Conservation (phyloP, 2,113 vertebrate genomes). For the Ceyx cyanopectus region DNA sequence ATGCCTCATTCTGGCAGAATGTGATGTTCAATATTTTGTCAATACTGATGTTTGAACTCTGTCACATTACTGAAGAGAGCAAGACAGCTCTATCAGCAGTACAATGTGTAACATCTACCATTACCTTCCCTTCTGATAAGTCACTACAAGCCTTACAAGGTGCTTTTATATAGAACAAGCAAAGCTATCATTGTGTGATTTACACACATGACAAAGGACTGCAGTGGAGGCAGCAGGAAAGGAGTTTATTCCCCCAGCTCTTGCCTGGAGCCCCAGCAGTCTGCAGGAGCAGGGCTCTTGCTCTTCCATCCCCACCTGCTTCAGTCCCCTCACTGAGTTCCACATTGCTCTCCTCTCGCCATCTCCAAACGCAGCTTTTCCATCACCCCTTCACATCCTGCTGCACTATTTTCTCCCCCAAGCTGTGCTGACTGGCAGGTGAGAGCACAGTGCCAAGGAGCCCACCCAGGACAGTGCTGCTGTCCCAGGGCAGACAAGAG, state of each 20-base stretch:
- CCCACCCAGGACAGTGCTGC: background rate
- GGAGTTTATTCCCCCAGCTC: background rate
- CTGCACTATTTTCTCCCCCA: background rate
- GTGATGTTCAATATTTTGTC: background rate
- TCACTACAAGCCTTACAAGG: background rate
- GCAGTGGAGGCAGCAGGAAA: background rate
- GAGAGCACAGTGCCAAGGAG: background rate
- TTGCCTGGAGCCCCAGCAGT: background rate
- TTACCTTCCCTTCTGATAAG: background rate
- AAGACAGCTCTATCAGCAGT: background rate
- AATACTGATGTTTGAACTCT: background rate
- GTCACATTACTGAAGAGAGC: background rate
- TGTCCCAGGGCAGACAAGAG: background rate
- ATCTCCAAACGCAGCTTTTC: background rate
- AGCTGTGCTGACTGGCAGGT: background rate
- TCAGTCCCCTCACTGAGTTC: background rate
- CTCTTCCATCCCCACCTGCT: accelerated
- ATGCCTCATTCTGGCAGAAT: background rate
- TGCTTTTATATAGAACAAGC: background rate
- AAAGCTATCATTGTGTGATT: background rate
- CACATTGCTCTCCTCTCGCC: background rate
- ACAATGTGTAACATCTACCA: background rate
- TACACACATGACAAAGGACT: background rate
- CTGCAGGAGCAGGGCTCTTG: background rate
- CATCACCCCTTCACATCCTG: background rate